Conservation (phyloP, 2,113 vertebrate species). For the Rhea pennata region DNA sequence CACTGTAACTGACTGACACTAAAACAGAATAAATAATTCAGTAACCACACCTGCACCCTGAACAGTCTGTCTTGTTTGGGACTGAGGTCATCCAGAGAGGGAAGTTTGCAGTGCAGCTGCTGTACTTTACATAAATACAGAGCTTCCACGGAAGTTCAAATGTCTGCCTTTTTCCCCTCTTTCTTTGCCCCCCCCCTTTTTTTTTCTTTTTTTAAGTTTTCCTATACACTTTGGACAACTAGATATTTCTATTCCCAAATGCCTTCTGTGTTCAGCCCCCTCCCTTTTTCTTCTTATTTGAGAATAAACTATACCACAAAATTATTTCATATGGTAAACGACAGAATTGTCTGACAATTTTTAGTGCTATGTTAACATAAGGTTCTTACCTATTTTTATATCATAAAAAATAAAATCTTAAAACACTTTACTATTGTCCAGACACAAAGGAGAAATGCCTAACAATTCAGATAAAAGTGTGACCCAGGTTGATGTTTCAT, state of each 20-base stretch:
- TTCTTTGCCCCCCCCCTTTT: neutral
- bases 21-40: constrained; percentile 71
- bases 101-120: constrained; percentile 60
- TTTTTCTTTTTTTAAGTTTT: neutral
- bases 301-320: neutral
- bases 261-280: neutral
- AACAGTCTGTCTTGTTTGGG: constrained; percentile 58
- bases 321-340: neutral
- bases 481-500: neutral
- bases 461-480: neutral
- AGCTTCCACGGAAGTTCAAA: constrained; percentile 40
- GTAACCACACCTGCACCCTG: constrained; percentile 63
- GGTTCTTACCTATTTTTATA: neutral
- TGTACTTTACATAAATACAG: constrained; percentile 57
- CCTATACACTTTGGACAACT: neutral
- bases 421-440: neutral
- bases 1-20: constrained; percentile 49
- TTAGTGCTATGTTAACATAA: neutral
- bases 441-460: neutral
- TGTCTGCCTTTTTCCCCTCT: neutral
- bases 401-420: neutral
- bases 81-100: constrained; percentile 64
- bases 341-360: neutral
- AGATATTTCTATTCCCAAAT: neutral
- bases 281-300: neutral